Conservation (phyloP, 2,797 vertebrate species). For the Cyclura pinguis region DNA sequence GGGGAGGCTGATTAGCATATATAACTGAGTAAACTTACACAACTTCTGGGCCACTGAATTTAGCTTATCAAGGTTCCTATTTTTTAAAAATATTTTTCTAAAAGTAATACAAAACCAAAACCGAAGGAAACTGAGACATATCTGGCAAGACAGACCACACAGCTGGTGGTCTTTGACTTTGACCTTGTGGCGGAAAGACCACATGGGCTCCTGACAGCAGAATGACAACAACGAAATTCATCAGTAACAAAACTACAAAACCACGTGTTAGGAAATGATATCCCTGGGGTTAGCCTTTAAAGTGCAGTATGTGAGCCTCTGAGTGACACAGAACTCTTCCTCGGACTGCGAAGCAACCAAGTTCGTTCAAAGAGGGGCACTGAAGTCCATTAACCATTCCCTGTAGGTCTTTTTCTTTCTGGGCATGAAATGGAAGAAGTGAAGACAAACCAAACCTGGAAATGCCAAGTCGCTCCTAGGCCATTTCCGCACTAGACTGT, state of each 20-base stretch:
- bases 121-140: too few species aligned
- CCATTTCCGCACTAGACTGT: too few species aligned
- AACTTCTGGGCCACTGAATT: background rate
- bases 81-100: background rate
- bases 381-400: background rate
- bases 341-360: background rate
- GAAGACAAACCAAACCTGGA: background rate
- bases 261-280: background rate
- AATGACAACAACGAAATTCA: background rate
- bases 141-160: background rate
- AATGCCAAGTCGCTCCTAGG: background rate
- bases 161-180: background rate
- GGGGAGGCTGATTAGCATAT: too few species aligned
- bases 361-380: background rate
- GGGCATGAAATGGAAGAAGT: background rate
- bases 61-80: background rate
- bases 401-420: background rate
- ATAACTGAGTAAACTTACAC: background rate
- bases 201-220: background rate
- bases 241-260: background rate
- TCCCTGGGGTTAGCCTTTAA: too few species aligned
- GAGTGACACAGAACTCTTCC: background rate
- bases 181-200: background rate
- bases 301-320: background rate
- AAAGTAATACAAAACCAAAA: background rate